Evolutionary conservation across 2,113 vertebrate species (phyloP).

Genomic region (Synodontis membranacea): DNA sequence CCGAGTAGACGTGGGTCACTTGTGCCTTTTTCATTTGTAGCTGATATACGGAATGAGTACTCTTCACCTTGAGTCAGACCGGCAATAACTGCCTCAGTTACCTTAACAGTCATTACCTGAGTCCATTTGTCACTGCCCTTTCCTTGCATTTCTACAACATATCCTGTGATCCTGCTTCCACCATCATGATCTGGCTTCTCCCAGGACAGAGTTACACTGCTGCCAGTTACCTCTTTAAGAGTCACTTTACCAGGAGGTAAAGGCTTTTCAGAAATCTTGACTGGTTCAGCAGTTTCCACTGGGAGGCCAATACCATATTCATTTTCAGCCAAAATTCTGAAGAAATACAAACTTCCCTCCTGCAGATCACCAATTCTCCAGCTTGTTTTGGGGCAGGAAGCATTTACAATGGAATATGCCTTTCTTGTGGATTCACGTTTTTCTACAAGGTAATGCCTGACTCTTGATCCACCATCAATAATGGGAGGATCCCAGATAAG

Average conservation of each 20-base stretch:
- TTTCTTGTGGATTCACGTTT: slow-evolving; percentile 96
- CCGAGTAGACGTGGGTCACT: slow-evolving; percentile 91
- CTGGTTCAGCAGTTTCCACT: slow-evolving; percentile 86
- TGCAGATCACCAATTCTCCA: slow-evolving; percentile 91
- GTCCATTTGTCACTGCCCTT: slow-evolving; percentile 96
- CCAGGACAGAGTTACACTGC: slow-evolving; percentile 88
- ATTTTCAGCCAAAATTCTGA: slow-evolving; percentile 95
- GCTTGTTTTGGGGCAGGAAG: slow-evolving; percentile 92
- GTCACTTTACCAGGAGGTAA: slow-evolving; percentile 96
- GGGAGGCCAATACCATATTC: slow-evolving; percentile 94
- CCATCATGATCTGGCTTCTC: slow-evolving; percentile 98
- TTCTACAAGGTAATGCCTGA: slow-evolving; percentile 94
- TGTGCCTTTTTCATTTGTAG: slow-evolving; percentile 93
- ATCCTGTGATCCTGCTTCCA: slow-evolving; percentile 92
- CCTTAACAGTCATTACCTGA: slow-evolving; percentile 90
- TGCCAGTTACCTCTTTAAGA: slow-evolving; percentile 86
- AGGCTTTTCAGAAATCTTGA: slow-evolving; percentile 94
- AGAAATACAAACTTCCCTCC: slow-evolving; percentile 93
- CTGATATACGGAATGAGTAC: slow-evolving; percentile 92
- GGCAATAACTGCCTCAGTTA: slow-evolving; percentile 82
- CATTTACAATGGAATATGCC: slow-evolving; percentile 91
- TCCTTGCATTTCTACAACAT: slow-evolving; percentile 95
- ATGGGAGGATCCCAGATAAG: slow-evolving; percentile 93
- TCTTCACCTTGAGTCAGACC: slow-evolving; percentile 94
- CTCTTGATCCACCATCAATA: slow-evolving; percentile 93